Evolutionary conservation across 2,797 vertebrate species (phyloP).

Genomic region (Erpetoichthys calabaricus): DNA sequence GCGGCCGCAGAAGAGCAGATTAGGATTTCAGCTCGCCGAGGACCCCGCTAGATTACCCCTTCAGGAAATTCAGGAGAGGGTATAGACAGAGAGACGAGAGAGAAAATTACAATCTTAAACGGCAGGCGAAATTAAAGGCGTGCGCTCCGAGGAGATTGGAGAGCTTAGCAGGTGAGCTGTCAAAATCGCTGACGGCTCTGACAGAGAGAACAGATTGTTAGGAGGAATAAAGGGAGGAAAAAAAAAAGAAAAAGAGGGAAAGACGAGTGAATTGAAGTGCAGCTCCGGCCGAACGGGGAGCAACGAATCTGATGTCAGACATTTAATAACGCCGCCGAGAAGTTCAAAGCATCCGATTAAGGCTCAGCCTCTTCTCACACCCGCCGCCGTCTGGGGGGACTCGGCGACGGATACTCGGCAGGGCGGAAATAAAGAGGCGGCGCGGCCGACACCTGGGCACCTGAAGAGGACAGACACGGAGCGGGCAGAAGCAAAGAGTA

Average conservation of each 20-base stretch:
- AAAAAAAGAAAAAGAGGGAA: background rate
- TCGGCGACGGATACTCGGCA: too few relatives aligned
- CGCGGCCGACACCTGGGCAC: too few relatives aligned
- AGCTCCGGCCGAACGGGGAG: background rate
- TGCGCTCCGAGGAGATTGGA: background rate
- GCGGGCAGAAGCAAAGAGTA: too few relatives aligned
- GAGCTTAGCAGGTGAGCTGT: background rate
- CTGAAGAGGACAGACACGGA: too few relatives aligned
- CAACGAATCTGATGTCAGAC: background rate
- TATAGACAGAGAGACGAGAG: background rate
- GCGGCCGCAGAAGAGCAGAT: background rate
- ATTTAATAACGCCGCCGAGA: background rate
- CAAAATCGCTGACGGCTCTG: background rate
- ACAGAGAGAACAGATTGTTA: background rate
- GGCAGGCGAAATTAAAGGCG: conserved; percentile 1
- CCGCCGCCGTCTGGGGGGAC: too few relatives aligned
- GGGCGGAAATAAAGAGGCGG: too few relatives aligned
- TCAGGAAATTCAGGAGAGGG: background rate
- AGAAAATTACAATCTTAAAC: conserved; percentile 6
- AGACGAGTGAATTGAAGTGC: background rate
- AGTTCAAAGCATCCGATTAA: background rate
- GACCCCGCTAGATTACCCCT: background rate
- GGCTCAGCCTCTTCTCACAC: too few relatives aligned
- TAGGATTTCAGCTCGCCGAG: background rate
- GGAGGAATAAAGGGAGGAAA: too few relatives aligned